These are phyloP conservation scores for Hormiphora californensis DNA, from an alignment of 37 sponge, comb jelly and placozoan species.

Conservation along the genomic window DNA sequence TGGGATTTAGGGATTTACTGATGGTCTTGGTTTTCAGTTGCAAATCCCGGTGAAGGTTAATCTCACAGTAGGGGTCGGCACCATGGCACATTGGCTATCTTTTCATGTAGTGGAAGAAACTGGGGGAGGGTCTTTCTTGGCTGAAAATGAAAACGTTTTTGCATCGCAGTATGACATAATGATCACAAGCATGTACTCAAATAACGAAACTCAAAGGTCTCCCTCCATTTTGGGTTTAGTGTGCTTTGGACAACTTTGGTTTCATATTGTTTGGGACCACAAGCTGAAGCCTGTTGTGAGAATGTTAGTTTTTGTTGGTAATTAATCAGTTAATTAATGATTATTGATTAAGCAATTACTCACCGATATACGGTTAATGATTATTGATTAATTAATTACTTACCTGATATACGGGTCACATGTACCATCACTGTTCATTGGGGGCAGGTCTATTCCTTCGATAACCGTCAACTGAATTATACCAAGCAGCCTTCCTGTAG, in stretches of 20 bases:
- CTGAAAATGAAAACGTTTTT: no score
- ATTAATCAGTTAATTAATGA: background rate
- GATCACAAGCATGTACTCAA: constrained; percentile 16
- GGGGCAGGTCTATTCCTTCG: constrained; percentile 37
- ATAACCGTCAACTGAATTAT: constrained; percentile 32
- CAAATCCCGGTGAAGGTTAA: constrained; percentile 9
- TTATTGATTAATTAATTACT: no score
- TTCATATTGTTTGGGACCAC: constrained; percentile 15
- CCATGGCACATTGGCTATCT: no score
- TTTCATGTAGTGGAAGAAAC: no score
- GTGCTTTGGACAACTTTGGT: background rate
- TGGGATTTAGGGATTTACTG: constrained; percentile 9
- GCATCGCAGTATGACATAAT: no score
- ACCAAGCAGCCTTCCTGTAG: no score
- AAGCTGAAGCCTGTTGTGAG: background rate
- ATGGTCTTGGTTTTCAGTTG: background rate
- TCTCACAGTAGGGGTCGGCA: constrained; percentile 31
- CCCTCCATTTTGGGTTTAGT: constrained; percentile 33
- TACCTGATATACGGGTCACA: constrained; percentile 53
- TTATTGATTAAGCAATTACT: no score
- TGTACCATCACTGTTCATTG: constrained; percentile 50
- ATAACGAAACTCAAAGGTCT: constrained; percentile 39
- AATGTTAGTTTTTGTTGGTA: background rate
- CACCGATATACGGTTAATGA: no score
- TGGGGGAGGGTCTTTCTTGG: no score